Evolutionary conservation across 1,140 invertebrate species (phyloP), one percentile per base, ranked within the genome.

Genomic region (Antheraea mylitta): DNA sequence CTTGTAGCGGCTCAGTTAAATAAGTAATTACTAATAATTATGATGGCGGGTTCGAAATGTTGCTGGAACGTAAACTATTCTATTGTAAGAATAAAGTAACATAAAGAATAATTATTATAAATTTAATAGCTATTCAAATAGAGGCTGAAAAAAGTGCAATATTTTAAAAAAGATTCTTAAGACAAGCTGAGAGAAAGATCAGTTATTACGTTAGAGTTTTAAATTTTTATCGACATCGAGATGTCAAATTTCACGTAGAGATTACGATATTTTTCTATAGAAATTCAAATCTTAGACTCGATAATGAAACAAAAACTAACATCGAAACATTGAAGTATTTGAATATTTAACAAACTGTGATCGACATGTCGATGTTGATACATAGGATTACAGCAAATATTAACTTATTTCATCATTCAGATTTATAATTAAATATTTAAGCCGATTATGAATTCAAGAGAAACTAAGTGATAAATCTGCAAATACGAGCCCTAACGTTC

Each of bases 181-280:
- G 22, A 30, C 22, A 13, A 13, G 13, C 16, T 16, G 16, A 53
- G 11, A 30, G 11, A 53, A 13, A 9, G 45, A 53, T 53, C 1
- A 42, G 38, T 42, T 4, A 42, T 11, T 42, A 42, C 38, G 38
- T 42, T 30, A 30, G 22, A 30, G 22, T 30, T 30, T 42, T 42
- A 42, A 11, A 9, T 42, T 64, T 42, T 42, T 42, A 64, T 64
- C 63, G 63, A 64, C 38, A 64, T 64, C 36, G 63, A 64, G 16
- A 42, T 42, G 18, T 38, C 38, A 38, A 65, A 9, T 11, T 65
- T n/a, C 11, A 11, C 38, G 18, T 65, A 18, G 45, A 37, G 1
- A 30, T 30, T 4, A 30, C 22, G 22, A 30, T 30, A 30, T 30
- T 30, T 30, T 30, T n/a, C n/a, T 30, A 30, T 30, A 30, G 22